Conservation (phyloP, 2,888 invertebrate genomes). For the Trachelus iudaicus region DNA sequence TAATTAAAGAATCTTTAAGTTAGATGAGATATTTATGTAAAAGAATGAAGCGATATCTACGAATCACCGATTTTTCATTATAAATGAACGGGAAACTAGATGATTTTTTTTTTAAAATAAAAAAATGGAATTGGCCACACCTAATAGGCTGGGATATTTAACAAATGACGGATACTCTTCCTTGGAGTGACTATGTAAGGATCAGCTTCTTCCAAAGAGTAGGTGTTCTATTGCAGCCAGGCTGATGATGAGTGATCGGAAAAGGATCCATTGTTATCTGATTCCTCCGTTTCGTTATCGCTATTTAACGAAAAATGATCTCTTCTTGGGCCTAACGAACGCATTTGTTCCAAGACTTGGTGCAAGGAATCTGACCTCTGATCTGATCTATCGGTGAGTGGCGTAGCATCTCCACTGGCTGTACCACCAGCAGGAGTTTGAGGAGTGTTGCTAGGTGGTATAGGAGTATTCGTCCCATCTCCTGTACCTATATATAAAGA, state of each 20-base stretch:
- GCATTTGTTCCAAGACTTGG: constrained; percentile 62
- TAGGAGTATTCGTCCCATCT: constrained; percentile 57
- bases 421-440: constrained; percentile 59
- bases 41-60: not conserved
- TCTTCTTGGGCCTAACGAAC: constrained; percentile 52
- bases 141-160: not conserved
- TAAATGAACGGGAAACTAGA: not conserved
- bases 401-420: constrained; percentile 58
- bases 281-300: constrained; percentile 53
- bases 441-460: constrained; percentile 62
- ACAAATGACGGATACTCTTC: not conserved
- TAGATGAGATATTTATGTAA: not conserved
- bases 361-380: constrained; percentile 58
- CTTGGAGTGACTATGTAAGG: constrained; percentile 7
- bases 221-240: constrained; percentile 35
- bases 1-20: not conserved
- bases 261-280: constrained; percentile 45
- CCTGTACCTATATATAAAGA: constrained; percentile 33
- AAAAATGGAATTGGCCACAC: not conserved
- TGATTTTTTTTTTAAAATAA: not conserved
- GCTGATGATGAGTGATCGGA: constrained; percentile 43
- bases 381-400: constrained; percentile 51
- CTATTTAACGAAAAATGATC: constrained; percentile 50
- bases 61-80: not conserved
- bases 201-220: constrained; percentile 32